Conservation (phyloP, 37 sponge, comb jelly and placozoan species). For the Ianthella basta region DNA sequence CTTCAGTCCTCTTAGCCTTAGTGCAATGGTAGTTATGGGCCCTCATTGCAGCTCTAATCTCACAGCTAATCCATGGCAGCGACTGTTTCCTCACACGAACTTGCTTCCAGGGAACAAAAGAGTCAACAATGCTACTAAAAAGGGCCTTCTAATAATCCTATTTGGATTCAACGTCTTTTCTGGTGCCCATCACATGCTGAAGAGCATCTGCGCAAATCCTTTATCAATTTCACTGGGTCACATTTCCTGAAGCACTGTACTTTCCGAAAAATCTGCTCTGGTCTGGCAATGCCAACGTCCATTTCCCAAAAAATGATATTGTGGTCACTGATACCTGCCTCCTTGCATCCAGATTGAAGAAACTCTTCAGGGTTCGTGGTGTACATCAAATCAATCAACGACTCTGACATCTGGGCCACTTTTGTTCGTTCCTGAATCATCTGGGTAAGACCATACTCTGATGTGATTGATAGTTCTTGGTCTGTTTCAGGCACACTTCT, state of each 20-base stretch:
- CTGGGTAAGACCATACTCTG: conserved; percentile 32
- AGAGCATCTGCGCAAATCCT: not conserved
- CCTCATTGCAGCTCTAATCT: conserved; percentile 8
- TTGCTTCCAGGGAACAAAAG: conserved; percentile 9
- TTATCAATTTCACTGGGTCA: conserved; percentile 12
- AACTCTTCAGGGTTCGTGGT: conserved; percentile 2
- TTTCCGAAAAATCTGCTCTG: not conserved
- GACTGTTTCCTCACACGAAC: conserved; percentile 12
- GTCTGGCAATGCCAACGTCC: not conserved
- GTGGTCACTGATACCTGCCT: conserved; percentile 35
- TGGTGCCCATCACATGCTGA: conserved; percentile 28
- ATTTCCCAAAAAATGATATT: conserved; percentile 15
- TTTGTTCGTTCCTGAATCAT: conserved; percentile 24
- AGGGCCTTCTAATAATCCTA: conserved; percentile 39
- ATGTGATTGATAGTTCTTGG: too few relatives aligned
- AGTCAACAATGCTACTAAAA: conserved; percentile 1
- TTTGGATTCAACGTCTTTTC: conserved; percentile 33
- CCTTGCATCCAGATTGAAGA: not conserved
- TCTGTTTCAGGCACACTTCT: too few relatives aligned
- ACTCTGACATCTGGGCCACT: not conserved
- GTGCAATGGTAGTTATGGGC: not conserved
- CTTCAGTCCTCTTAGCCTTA: conserved; percentile 30
- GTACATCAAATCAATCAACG: conserved; percentile 26
- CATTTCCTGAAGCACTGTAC: conserved; percentile 4
- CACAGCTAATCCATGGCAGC: conserved; percentile 36